Base-by-base conservation (phyloP, 2,888 invertebrate species). In the Ptychoptera contaminata region DNA sequence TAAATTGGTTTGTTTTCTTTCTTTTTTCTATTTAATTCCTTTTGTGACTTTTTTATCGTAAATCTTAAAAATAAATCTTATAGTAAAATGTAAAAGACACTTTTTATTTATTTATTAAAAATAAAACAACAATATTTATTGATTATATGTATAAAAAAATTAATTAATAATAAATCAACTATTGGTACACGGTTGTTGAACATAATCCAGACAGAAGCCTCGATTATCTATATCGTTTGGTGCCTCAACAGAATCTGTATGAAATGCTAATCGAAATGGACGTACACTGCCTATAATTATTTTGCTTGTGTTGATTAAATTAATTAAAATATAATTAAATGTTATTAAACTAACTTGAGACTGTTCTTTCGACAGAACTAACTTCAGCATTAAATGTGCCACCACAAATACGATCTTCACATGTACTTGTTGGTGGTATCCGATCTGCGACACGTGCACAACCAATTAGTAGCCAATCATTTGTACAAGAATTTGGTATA, bases 171-270 rank as follows among this genome's bases (percentile, higher is more conserved):
- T 10, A 35, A 43, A 37, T 48, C 30, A 48, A n/a, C 47, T 63
- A 55, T 79, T 83, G 9, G 83, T 83, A 58, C 87, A 87, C 0
- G 87, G 87, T 55, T 86, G 87, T 56, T 87, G 87, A 5, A 87
- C 74, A 55, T 82, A 87, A 60, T 85, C 84, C 7, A 87, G 64
- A 51, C 87, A 87, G 57, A 86, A 87, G 1, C 87, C 87, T 53
- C 80, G 70, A 59, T 87, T 86, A 38, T 75, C 80, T 1, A 77
- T 63, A 54, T 87, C 85, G 6, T 72, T 71, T 0, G 84, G 86
- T 0, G 80, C 78, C 58, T 88, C 86, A 0, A 76, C 70, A 47
- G 75, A 76, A 61, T 88, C 85, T 0, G 84, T 76, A 54, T 87
- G 87, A 51, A 82, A 84, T 58, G 76, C 75, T 2, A 88, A 58